A percentile compares a stretch with the other conserved stretches of the same genome.
These are phyloP conservation scores for Carlito syrichta DNA, from an alignment of 2,113 vertebrate species.

Conservation along the genomic window DNA sequence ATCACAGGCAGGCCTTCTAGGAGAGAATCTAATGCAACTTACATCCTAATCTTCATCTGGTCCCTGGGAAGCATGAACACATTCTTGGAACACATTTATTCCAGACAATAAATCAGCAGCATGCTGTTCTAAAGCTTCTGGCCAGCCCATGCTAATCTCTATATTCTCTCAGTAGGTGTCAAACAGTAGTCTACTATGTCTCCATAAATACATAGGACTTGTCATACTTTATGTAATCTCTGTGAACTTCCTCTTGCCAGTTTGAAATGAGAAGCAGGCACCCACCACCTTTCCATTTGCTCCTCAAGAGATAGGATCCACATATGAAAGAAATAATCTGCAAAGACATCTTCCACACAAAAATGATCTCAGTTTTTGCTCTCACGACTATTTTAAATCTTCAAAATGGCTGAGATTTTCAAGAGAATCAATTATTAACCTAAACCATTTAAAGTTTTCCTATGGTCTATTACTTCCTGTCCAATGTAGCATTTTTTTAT, in stretches of 20 bases:
- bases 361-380: background rate
- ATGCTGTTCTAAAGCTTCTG: background rate
- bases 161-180: background rate
- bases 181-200: background rate
- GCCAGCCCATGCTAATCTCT: background rate
- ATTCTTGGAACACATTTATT: no score
- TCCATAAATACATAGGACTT: background rate
- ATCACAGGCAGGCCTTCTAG: background rate
- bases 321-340: background rate
- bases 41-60: background rate
- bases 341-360: background rate
- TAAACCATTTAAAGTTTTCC: background rate
- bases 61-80: background rate
- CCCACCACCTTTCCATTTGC: background rate
- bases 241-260: background rate
- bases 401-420: background rate
- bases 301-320: background rate
- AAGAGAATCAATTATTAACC: background rate
- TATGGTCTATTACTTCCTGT: background rate
- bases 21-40: background rate
- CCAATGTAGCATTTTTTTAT: background rate
- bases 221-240: background rate
- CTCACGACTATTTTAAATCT: background rate
- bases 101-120: background rate
- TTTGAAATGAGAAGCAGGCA: background rate